Evolutionary conservation across 2,888 invertebrate species (phyloP).

Genomic region (Tenodera sinensis): DNA sequence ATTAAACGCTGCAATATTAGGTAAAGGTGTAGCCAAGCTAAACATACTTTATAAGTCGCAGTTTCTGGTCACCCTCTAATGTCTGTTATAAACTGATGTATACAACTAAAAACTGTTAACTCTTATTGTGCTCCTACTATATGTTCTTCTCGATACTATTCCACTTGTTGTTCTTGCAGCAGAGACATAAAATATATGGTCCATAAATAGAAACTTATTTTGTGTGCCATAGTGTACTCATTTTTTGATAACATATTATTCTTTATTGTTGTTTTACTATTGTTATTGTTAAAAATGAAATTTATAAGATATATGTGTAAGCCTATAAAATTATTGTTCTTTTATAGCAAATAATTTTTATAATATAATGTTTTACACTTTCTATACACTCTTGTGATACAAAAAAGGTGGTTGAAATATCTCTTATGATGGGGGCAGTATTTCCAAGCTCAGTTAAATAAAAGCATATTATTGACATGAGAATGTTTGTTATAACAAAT

Average conservation of each 20-base stretch:
- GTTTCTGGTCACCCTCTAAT: background rate
- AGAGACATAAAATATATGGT: background rate
- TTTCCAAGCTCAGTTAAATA: too few species aligned
- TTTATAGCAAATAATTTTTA: background rate
- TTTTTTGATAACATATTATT: background rate
- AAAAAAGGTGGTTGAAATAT: too few species aligned
- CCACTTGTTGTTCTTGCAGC: background rate
- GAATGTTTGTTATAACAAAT: too few species aligned
- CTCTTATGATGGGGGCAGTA: too few species aligned
- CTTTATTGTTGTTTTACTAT: background rate
- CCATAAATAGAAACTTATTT: background rate
- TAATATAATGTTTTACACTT: background rate
- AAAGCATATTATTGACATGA: too few species aligned
- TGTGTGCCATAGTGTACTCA: background rate
- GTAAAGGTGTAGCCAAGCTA: background rate
- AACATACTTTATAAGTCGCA: background rate
- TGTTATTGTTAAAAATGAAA: background rate
- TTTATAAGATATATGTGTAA: background rate
- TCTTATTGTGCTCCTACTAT: background rate
- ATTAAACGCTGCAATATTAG: too few species aligned
- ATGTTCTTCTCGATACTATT: background rate
- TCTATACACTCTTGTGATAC: background rate
- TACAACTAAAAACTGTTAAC: background rate
- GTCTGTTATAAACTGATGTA: background rate
- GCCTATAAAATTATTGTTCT: background rate